Conservation (phyloP, 2,113 vertebrate species). For the Istiophorus platypterus region DNA sequence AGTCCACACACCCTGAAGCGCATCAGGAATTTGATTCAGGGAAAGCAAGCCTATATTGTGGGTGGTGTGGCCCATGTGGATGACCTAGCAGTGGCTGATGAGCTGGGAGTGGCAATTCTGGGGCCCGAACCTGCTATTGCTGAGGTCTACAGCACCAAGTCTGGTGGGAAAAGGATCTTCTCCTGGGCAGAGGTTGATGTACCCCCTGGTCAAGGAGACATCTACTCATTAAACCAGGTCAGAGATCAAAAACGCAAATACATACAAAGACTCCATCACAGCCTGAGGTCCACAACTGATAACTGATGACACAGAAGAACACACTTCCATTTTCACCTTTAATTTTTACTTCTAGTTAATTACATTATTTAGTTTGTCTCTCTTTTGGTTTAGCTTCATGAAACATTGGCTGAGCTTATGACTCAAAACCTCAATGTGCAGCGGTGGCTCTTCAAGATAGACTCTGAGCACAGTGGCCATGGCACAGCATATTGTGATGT, state of each 20-base stretch:
- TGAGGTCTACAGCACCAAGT: conserved; percentile 89
- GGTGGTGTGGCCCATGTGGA: conserved; percentile 86
- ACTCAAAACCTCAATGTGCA: conserved; percentile 82
- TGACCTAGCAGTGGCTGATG: conserved; percentile 90
- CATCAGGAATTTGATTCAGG: conserved; percentile 86
- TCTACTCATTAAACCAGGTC: conserved; percentile 88
- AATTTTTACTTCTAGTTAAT: neutral
- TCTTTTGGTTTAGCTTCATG: conserved; percentile 83
- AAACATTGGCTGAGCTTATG: conserved; percentile 84
- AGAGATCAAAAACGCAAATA: conserved; percentile 15
- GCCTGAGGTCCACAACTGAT: neutral
- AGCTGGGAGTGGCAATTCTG: conserved; percentile 88
- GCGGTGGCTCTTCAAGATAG: conserved; percentile 91
- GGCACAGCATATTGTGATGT: conserved; percentile 90
- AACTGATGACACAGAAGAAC: neutral
- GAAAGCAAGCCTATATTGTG: conserved; percentile 87
- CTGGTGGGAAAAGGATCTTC: conserved; percentile 88
- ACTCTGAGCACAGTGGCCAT: conserved; percentile 80
- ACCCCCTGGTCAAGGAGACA: conserved; percentile 86
- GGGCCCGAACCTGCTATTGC: conserved; percentile 87
- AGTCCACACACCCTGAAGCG: conserved; percentile 89
- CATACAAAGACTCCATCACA: conserved; percentile 1
- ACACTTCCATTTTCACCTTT: neutral
- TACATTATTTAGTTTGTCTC: conserved; percentile 10
- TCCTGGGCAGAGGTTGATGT: conserved; percentile 79